These are phyloP conservation scores for Conops quadrifasciatus DNA, from an alignment of 2,888 invertebrate genomes.

Conservation along the genomic window DNA sequence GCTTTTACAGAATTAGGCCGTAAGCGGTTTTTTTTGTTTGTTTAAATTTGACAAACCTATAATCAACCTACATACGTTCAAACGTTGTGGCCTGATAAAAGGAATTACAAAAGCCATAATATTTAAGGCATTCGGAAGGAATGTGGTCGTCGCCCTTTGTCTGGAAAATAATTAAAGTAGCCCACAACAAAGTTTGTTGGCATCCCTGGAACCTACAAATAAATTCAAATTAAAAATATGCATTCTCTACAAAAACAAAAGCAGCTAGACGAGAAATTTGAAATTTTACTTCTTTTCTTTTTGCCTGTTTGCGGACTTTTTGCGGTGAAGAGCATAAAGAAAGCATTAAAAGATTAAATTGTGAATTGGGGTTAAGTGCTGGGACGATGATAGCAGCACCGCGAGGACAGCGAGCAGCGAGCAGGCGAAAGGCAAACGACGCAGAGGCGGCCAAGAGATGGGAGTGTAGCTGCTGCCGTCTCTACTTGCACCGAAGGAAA, in stretches of 20 bases:
- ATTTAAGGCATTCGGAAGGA: no score
- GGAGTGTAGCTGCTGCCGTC: no score
- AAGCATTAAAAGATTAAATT: slow-evolving; percentile 48
- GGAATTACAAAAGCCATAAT: no score
- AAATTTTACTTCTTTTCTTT: slow-evolving; percentile 34
- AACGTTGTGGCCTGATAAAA: no score
- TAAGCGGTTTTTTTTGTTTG: no score
- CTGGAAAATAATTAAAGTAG: no score
- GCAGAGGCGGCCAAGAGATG: neutral
- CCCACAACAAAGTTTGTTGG: no score
- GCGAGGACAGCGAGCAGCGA: neutral
- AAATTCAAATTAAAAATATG: slow-evolving; percentile 4
- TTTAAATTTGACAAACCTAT: no score
- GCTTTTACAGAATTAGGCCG: no score
- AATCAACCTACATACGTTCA: no score
- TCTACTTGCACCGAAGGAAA: neutral
- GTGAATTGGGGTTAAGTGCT: slow-evolving; percentile 49
- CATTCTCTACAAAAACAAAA: no score
- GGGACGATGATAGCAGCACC: neutral
- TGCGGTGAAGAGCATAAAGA: slow-evolving; percentile 15
- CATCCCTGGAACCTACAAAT: neutral
- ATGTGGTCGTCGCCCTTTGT: neutral
- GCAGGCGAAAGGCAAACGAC: neutral
- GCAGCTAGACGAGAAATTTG: neutral
- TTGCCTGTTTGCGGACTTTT: slow-evolving; percentile 40